Evolutionary conservation across 2,797 vertebrate species (phyloP), one percentile per base, ranked within the genome.

Genomic region (Capromys pilorides): DNA sequence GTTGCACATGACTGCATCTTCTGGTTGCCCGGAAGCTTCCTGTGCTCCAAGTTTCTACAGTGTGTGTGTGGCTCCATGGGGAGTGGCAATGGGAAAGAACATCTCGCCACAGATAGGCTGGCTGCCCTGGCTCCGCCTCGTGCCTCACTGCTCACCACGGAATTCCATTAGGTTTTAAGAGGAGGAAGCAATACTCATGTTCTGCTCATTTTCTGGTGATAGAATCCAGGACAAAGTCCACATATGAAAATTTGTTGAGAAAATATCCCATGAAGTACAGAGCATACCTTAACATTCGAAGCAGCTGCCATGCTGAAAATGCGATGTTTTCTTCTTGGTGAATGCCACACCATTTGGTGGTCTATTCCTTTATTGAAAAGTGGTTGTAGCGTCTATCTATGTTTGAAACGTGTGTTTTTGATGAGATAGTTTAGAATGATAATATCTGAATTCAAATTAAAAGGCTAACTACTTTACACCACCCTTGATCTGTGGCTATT

Each of bases 401-500:
- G 16, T 80, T 88, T 71, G 83, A 90, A 82, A 83, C 33, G 83
- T 94, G 24, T 82, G 13, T 69, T 87, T 93, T 94, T 33, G n/a
- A 2, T 78, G 95, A 95, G 78, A 75, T 83, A n/a, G 36, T 92
- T 81, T 24, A 88, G 82, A 91, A 88, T 88, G 41, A 73, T 49
- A 28, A 73, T 84, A 77, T 21, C 41, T 88, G 81, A 93, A 93
- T 94, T 94, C 59, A 79, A 91, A 91, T 80, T 41, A 54, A 86
- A 93, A 90, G 73, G 89, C 49, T 94, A 78, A 54, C 85, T 9
- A 88, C 45, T 31, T 86, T 86, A 67, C 16, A 7, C 8, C 62
- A 49, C 71, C 87, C 92, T 94, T 97, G 94, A 88, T 82, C 45
- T 86, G n/a, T 77, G 79, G 41, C 69, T 88, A 86, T 93, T 90